Conservation (phyloP, 1,140 invertebrate genomes). For the Lordiphosa clarofinis region DNA sequence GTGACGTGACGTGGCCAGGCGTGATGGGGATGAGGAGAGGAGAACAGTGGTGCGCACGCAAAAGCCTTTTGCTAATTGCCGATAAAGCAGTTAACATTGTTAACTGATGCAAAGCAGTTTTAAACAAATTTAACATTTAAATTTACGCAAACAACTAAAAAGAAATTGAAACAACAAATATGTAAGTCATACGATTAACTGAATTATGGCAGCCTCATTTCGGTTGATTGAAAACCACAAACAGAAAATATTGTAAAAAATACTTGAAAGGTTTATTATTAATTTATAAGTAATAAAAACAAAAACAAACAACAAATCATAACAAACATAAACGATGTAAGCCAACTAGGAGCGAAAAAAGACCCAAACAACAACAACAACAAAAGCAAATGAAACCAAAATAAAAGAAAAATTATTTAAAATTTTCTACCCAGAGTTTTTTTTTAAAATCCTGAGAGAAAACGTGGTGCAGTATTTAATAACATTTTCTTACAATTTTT, state of each 20-base stretch:
- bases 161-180: conserved; percentile 38
- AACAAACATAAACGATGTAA: conserved; percentile 48
- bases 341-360: conserved; percentile 33
- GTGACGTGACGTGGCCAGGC: too few relatives aligned
- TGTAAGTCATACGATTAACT: too few relatives aligned
- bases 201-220: too few relatives aligned
- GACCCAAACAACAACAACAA: conserved; percentile 54
- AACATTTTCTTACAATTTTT: too few relatives aligned
- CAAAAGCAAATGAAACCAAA: conserved; percentile 58
- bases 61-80: conserved; percentile 64
- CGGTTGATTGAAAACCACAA: conserved; percentile 20
- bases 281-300: conserved; percentile 60
- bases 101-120: conserved; percentile 69
- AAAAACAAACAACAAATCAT: conserved; percentile 16
- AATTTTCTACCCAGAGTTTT: conserved; percentile 5
- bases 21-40: conserved; percentile 10
- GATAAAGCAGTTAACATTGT: conserved; percentile 69
- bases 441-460: too few relatives aligned
- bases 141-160: conserved; percentile 1
- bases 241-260: conserved; percentile 72
- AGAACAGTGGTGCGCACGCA: conserved; percentile 45
- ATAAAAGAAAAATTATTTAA: conserved; percentile 68
- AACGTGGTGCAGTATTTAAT: too few relatives aligned
- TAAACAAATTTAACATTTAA: conserved; percentile 24
- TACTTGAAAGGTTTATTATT: conserved; percentile 62